Base-by-base conservation (phyloP, 2,888 invertebrate genomes). In the Allolobophora icterica region DNA sequence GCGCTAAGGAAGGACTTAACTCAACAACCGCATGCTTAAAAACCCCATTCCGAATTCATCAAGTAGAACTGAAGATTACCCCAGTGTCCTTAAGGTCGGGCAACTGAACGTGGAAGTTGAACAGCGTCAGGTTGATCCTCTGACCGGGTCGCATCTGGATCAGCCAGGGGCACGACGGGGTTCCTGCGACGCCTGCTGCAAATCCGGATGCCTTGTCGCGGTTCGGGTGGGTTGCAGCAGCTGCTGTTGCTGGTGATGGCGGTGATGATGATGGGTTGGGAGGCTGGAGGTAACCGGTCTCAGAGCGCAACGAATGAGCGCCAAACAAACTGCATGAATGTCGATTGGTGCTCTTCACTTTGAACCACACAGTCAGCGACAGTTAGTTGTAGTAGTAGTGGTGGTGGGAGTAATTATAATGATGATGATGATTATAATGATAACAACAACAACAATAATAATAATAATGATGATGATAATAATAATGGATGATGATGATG, bases 41-140 rank as follows among this genome's bases (percentile, higher is more conserved):
- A 52, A 1, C 24, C 24, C 52, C n/a, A n/a, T 30, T n/a, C 8
- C n/a, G 71, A 71, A 71, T 71, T 71, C 30, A 71, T n/a, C n/a
- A 71, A 71, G 6, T 71, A n/a, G 71, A 71, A 1, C n/a, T n/a
- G 8, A 71, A 30, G n/a, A 4, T n/a, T n/a, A 71, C 71, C 71
- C n/a, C 71, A 0, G n/a, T 8, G n/a, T 71, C 71, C 71, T 71
- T 71, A n/a, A n/a, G 30, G 8, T 71, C 71, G 8, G 71, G n/a
- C n/a, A 71, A n/a, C n/a, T 30, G 40, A 24, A 84, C 87, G 87
- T 52, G 30, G 89, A 92, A 92, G 91, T 84, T 89, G 35, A 90
- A 87, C 89, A 92, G 84, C n/a, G 92, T 92, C 87, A 92, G 89
- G 91, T 92, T 92, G 90, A 92, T 45, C 33, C 91, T 90, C 83